phyloP scores from a whole-genome alignment of 1,140 invertebrate genomes.

The Schlechtendalia chinensis region DNA sequence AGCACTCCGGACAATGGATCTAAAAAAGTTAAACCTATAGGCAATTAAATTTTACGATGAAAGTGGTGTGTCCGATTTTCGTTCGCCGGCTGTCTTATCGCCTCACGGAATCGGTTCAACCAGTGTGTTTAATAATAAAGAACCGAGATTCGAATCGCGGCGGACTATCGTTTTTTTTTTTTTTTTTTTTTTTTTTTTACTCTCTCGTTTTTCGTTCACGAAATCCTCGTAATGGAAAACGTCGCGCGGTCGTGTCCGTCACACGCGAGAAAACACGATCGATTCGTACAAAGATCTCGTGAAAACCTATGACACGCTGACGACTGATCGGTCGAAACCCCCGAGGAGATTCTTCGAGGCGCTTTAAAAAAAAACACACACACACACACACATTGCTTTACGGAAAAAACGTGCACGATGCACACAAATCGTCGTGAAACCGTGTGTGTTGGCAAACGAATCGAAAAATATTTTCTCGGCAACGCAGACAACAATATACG shows the following conservation, averaged over 20 bases:
- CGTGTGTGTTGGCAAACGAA: no score
- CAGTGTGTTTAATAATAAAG: slow-evolving; percentile 35
- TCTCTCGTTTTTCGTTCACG: slow-evolving; percentile 15
- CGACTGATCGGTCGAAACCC: no score
- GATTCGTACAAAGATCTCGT: not conserved
- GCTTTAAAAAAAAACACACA: not conserved
- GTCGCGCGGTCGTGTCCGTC: not conserved
- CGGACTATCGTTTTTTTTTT: slow-evolving; percentile 32
- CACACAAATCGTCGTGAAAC: no score
- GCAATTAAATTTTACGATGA: slow-evolving; percentile 50
- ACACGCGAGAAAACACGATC: not conserved
- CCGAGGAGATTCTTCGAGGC: no score
- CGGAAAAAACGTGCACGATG: no score
- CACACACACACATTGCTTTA: no score
- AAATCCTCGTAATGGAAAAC: slow-evolving; percentile 26
- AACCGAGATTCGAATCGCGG: slow-evolving; percentile 37
- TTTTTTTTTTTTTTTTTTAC: no score
- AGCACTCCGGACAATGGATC: slow-evolving; percentile 27
- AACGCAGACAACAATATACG: no score
- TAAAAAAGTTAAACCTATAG: slow-evolving; percentile 35
- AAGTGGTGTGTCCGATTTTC: slow-evolving; percentile 44
- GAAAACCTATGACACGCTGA: not conserved
- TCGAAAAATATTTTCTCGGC: no score
- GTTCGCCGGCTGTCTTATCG: slow-evolving; percentile 28
- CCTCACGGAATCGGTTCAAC: slow-evolving; percentile 31